A percentile compares a stretch with the other conserved stretches of the same genome.
Conservation (phyloP, 2,113 vertebrate species). For the Cyanocitta stelleri region DNA sequence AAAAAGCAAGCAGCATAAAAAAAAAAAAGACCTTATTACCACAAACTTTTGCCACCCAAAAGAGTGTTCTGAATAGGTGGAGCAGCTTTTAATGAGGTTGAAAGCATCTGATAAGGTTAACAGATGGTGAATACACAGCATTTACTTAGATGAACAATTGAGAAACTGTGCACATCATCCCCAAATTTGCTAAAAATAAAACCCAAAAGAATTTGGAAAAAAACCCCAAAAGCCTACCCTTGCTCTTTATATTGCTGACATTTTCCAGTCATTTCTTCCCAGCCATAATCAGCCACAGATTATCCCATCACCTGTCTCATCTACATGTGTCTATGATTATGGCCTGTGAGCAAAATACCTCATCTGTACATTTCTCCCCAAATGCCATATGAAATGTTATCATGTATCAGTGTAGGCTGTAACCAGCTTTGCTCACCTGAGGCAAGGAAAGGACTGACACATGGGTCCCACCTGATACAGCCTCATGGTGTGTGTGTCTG, state of each 20-base stretch:
- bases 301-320: neutral
- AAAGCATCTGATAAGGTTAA: neutral
- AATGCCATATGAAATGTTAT: neutral
- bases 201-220: neutral
- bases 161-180: neutral
- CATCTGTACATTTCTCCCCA: neutral
- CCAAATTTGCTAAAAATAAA: neutral
- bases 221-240: neutral
- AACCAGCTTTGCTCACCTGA: neutral
- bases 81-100: neutral
- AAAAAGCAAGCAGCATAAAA: neutral
- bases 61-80: neutral
- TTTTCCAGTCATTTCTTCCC: neutral
- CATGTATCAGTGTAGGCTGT: rapidly evolving
- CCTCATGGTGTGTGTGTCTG: neutral
- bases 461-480: rapidly evolving
- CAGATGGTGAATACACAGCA: neutral
- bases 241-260: neutral
- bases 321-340: neutral
- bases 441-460: neutral
- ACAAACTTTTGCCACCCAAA: neutral
- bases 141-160: neutral
- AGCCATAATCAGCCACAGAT: neutral
- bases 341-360: neutral
- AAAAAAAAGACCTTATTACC: neutral